These are phyloP conservation scores for Caenorhabditis japonica DNA, from an alignment of 2,888 invertebrate genomes.

Conservation along the genomic window DNA sequence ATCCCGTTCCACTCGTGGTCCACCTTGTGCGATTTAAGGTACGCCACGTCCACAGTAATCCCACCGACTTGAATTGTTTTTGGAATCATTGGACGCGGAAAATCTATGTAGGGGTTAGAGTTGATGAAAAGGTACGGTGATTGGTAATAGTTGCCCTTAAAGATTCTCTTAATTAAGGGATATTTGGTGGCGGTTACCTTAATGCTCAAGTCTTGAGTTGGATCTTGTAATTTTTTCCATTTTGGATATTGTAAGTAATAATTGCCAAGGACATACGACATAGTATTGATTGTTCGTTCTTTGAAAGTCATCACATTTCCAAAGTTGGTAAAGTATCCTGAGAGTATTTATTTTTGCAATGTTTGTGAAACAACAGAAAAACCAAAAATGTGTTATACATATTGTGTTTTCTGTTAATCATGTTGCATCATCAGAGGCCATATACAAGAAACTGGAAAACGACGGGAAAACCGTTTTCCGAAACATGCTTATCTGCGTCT, in stretches of 20 bases:
- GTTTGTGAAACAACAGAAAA: neutral
- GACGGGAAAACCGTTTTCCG: too few species aligned
- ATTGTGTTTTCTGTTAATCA: too few species aligned
- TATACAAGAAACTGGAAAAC: too few species aligned
- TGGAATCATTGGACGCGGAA: constrained; percentile 35
- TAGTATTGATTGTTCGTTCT: constrained; percentile 27
- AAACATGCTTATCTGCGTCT: too few species aligned
- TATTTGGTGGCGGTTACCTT: neutral
- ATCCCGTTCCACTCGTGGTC: constrained; percentile 26
- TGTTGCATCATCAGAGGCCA: too few species aligned
- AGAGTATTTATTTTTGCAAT: neutral
- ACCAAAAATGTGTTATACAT: too few species aligned
- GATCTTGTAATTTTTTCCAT: constrained; percentile 11
- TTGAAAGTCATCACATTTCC: constrained; percentile 23
- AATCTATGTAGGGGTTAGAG: constrained; percentile 49
- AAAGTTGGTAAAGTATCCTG: constrained; percentile 22
- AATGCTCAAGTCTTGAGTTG: constrained; percentile 10
- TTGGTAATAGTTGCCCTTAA: constrained; percentile 11
- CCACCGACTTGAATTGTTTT: constrained; percentile 52
- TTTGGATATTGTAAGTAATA: constrained; percentile 1
- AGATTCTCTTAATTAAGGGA: neutral
- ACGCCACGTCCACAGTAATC: constrained; percentile 27
- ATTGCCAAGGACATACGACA: constrained; percentile 7
- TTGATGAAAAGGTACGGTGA: constrained; percentile 38
- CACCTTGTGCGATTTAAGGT: constrained; percentile 23